Evolutionary conservation across 2,888 invertebrate genomes (phyloP).

Genomic region (Fabriciana adippe): DNA sequence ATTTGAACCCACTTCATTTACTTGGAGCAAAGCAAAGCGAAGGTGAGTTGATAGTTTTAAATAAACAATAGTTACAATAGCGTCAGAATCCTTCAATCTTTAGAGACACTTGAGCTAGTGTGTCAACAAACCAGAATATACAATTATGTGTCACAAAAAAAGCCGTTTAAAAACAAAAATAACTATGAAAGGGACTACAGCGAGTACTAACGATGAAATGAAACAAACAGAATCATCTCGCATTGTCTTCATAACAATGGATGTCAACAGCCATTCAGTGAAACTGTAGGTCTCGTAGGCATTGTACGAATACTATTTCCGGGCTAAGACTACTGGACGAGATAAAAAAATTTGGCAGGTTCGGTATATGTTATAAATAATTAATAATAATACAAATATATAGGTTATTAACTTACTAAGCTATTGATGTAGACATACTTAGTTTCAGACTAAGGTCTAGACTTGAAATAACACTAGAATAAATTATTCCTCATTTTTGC

Average conservation of each 20-base stretch:
- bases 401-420: background rate
- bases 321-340: slow-evolving; percentile 33
- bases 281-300: slow-evolving; percentile 43
- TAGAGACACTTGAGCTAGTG: slow-evolving; percentile 11
- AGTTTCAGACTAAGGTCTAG: too few relatives aligned
- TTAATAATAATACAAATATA: background rate
- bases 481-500: too few relatives aligned
- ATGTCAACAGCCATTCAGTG: slow-evolving; percentile 52
- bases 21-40: too few relatives aligned
- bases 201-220: slow-evolving; percentile 46
- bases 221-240: slow-evolving; percentile 47
- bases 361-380: slow-evolving; percentile 19
- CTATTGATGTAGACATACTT: too few relatives aligned
- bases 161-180: slow-evolving; percentile 36
- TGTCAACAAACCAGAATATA: slow-evolving; percentile 10
- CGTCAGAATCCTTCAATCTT: slow-evolving; percentile 14
- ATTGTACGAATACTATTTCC: slow-evolving; percentile 45
- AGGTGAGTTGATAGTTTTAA: too few relatives aligned
- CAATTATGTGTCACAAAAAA: slow-evolving; percentile 21
- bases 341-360: slow-evolving; percentile 18
- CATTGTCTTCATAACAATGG: slow-evolving; percentile 51
- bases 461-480: too few relatives aligned
- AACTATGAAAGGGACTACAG: slow-evolving; percentile 33
- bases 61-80: slow-evolving; percentile 16
- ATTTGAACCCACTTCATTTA: too few relatives aligned